Conservation (phyloP, 92 coral and sea anemone species). For the Actinernus sp. region DNA sequence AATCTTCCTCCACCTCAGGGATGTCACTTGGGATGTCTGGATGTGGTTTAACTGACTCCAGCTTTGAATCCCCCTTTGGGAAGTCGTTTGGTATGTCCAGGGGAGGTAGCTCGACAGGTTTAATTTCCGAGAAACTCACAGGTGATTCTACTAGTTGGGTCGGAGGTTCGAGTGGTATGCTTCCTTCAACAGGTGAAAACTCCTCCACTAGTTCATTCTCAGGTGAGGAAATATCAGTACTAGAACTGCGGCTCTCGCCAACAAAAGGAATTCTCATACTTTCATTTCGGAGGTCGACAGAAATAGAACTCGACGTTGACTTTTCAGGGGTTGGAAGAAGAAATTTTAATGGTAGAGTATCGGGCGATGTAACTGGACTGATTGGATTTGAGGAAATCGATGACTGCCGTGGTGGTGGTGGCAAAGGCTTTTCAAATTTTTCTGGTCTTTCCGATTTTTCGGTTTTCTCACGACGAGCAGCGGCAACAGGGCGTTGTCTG, state of each 20-base stretch:
- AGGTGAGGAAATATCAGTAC: conserved; percentile 21
- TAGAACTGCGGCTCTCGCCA: conserved; percentile 47
- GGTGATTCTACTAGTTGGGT: not conserved
- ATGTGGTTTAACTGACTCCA: conserved; percentile 1
- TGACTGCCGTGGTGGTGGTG: not conserved
- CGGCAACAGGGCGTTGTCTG: conserved; percentile 3
- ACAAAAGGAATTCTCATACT: conserved; percentile 33
- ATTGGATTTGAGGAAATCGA: too few relatives aligned
- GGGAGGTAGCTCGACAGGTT: not conserved
- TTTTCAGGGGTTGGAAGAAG: conserved; percentile 34
- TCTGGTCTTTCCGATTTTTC: conserved; percentile 4
- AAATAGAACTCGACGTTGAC: not conserved
- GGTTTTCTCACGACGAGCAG: conserved; percentile 1
- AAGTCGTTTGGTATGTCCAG: too few relatives aligned
- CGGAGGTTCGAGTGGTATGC: conserved; percentile 6
- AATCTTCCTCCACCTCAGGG: too few relatives aligned
- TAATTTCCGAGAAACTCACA: not conserved
- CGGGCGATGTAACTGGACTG: conserved; percentile 10
- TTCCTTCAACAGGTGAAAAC: conserved; percentile 2
- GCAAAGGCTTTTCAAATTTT: not conserved
- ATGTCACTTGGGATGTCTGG: not conserved
- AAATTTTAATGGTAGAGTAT: conserved; percentile 34
- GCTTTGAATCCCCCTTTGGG: conserved; percentile 17
- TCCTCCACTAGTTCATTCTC: not conserved
- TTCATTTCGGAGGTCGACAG: not conserved